These are phyloP conservation scores for Sebastes umbrosus DNA, from an alignment of 2,797 vertebrate species.

Conservation along the genomic window DNA sequence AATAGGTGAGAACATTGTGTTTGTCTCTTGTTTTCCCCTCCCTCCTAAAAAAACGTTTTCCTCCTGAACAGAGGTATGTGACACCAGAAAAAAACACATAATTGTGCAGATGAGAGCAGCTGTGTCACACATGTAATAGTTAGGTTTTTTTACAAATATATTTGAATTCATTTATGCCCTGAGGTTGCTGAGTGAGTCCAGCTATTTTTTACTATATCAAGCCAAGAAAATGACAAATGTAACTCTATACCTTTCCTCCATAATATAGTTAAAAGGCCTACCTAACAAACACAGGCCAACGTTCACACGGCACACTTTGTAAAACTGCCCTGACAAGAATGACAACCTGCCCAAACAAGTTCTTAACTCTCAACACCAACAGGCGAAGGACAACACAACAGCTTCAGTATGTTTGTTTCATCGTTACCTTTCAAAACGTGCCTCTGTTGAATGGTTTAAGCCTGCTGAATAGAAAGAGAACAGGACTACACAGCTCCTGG, in stretches of 20 bases:
- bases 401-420: background rate
- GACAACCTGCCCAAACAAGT: constrained; percentile 64
- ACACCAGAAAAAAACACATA: background rate
- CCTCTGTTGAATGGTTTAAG: background rate
- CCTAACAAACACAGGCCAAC: background rate
- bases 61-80: background rate
- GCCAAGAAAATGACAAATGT: background rate
- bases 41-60: background rate
- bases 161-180: background rate
- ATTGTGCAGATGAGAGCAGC: background rate
- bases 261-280: background rate
- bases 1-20: background rate
- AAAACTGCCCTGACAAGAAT: constrained; percentile 37
- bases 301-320: constrained; percentile 5
- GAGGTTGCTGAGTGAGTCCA: background rate
- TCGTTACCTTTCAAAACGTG: constrained; percentile 34
- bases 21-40: background rate
- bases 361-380: constrained; percentile 16
- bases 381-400: background rate
- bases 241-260: background rate
- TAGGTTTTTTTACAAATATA: background rate
- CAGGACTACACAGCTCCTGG: background rate
- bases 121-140: background rate
- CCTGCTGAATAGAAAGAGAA: background rate
- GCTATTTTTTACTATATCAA: background rate